A percentile compares a stretch with the other conserved stretches of the same genome.
Evolutionary conservation across 2,113 vertebrate genomes (phyloP).

Genomic region (Falco punctatus): DNA sequence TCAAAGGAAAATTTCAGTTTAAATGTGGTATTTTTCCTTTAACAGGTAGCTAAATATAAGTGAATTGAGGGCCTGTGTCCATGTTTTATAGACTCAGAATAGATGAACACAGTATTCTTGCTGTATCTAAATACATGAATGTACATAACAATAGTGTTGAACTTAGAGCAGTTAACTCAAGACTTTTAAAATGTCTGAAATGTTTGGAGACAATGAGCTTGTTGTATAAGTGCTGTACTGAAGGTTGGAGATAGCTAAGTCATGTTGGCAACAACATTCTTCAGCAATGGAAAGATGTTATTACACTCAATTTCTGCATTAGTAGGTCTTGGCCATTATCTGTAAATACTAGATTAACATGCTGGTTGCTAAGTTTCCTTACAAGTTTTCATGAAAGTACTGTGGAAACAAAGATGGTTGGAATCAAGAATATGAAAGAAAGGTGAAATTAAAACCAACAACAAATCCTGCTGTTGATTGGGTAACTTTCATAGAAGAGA

Average conservation of each 20-base stretch:
- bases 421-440: slow-evolving; percentile 15
- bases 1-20: neutral
- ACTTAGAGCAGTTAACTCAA: neutral
- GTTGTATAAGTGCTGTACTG: neutral
- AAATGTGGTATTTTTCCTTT: neutral
- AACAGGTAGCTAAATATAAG: neutral
- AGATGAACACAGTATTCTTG: neutral
- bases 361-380: neutral
- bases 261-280: neutral
- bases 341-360: neutral
- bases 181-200: neutral
- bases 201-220: neutral
- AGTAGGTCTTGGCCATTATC: neutral
- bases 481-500: neutral
- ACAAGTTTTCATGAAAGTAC: neutral
- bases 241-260: neutral
- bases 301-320: neutral
- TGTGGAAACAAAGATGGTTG: neutral
- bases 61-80: neutral
- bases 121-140: neutral
- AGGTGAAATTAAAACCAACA: neutral
- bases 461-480: neutral
- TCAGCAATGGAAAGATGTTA: neutral
- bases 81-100: neutral
- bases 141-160: neutral